Conservation (phyloP, 2,113 vertebrate genomes). For the Propithecus coquereli region DNA sequence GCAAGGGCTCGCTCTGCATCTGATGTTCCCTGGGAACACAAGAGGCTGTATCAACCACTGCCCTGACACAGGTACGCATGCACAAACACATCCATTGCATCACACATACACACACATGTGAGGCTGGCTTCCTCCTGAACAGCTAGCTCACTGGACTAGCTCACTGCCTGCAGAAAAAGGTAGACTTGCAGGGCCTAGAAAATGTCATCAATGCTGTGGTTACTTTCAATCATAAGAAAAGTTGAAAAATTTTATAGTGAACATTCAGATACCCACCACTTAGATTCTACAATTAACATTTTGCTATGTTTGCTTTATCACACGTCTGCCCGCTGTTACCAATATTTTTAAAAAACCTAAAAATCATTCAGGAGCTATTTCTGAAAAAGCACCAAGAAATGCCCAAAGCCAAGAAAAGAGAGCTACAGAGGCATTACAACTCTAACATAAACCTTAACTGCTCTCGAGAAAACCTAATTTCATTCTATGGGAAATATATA, state of each 20-base stretch:
- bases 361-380: constrained; percentile 22
- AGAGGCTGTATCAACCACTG: constrained; percentile 50
- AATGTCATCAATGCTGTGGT: neutral
- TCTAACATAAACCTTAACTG: neutral
- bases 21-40: constrained; percentile 90
- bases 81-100: neutral
- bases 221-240: constrained; percentile 22
- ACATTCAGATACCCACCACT: neutral
- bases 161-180: neutral
- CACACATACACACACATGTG: neutral
- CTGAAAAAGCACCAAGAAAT: constrained; percentile 28
- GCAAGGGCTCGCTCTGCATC: constrained; percentile 92
- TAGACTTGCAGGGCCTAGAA: neutral
- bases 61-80: neutral
- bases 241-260: neutral
- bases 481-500: neutral
- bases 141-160: neutral
- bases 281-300: constrained; percentile 26
- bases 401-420: neutral
- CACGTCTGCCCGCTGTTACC: neutral
- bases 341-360: neutral
- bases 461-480: constrained; percentile 4
- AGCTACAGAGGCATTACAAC: neutral
- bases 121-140: neutral
- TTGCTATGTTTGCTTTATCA: neutral